Percentiles rank a stretch among this genome's conserved stretches.
Conservation (phyloP, 2,797 vertebrate genomes). For the Lates japonicus region DNA sequence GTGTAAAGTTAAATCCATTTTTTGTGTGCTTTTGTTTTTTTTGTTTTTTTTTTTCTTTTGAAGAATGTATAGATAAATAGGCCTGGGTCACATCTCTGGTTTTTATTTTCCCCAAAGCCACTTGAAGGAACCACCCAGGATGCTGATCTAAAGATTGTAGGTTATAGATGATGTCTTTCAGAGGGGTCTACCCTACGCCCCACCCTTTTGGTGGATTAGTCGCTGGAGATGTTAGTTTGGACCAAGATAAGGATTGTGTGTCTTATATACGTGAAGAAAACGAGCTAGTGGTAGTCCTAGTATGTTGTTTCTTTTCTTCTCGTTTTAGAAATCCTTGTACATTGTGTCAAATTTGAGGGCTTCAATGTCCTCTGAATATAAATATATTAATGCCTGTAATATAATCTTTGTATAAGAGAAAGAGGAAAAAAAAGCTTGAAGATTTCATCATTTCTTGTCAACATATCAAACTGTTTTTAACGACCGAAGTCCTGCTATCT, state of each 20-base stretch:
- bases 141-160: constrained; percentile 76
- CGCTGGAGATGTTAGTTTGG: constrained; percentile 74
- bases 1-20: constrained; percentile 45
- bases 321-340: constrained; percentile 81
- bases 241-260: constrained; percentile 78
- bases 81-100: constrained; percentile 61
- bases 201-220: constrained; percentile 63
- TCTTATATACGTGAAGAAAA: constrained; percentile 81
- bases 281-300: constrained; percentile 74
- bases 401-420: constrained; percentile 85
- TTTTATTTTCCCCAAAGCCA: constrained; percentile 61
- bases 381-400: constrained; percentile 86
- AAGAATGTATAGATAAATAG: constrained; percentile 84
- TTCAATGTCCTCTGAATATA: constrained; percentile 72
- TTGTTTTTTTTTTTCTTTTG: constrained; percentile 37
- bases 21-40: constrained; percentile 29
- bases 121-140: constrained; percentile 67
- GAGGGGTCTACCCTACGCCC: constrained; percentile 58
- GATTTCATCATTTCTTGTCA: constrained; percentile 82
- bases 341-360: constrained; percentile 84
- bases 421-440: constrained; percentile 77
- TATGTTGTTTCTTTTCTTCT: constrained; percentile 63
- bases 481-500: constrained; percentile 85
- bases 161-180: constrained; percentile 66
- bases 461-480: constrained; percentile 88